Evolutionary conservation across 2,797 vertebrate genomes (phyloP).

Genomic region (Falco rusticolus): DNA sequence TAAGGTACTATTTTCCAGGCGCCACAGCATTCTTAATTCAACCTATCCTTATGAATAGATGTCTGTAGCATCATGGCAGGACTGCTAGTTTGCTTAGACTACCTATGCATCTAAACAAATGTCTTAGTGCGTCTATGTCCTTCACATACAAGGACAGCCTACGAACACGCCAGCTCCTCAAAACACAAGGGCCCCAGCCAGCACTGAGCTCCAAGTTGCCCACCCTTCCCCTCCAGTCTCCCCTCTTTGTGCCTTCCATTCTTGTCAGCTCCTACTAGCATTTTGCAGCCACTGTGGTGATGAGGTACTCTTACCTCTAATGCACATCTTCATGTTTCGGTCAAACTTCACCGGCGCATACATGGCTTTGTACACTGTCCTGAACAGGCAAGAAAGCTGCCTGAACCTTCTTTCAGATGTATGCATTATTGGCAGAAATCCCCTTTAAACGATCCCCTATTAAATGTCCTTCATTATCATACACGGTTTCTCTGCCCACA

Average conservation of each 20-base stretch:
- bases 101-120: rapidly evolving
- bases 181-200: background rate
- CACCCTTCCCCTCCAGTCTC: background rate
- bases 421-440: background rate
- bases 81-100: background rate
- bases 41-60: rapidly evolving
- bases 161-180: background rate
- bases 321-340: rapidly evolving
- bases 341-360: background rate
- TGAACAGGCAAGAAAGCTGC: background rate
- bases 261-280: background rate
- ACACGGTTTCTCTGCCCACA: background rate
- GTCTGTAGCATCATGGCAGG: rapidly evolving
- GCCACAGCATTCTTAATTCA: no score
- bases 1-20: background rate
- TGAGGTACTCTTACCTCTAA: background rate
- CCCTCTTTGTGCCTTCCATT: background rate
- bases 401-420: background rate
- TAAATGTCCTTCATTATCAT: background rate
- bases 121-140: background rate
- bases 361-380: background rate
- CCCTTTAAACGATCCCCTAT: background rate
- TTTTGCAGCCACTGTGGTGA: background rate
- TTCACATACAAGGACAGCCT: background rate
- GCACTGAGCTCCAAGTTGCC: rapidly evolving